Evolutionary conservation across 2,888 invertebrate genomes (phyloP), one percentile per base, ranked within the genome.

Genomic region (Galerucella nymphaeae): DNA sequence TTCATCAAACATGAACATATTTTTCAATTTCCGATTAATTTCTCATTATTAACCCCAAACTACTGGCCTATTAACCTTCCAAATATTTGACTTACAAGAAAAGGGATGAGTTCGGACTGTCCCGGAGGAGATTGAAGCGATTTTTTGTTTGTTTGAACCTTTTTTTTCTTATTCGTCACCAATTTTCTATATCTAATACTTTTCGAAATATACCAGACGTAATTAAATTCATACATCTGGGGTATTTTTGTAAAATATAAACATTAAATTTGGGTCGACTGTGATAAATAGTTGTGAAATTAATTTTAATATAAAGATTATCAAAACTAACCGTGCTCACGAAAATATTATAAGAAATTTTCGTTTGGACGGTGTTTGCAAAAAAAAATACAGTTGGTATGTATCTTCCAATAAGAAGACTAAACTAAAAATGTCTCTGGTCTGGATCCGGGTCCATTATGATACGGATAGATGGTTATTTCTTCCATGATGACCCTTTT

Each of bases 1-100:
- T 30, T 30, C 23, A 30, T 4, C 4, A 30, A 30, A 23, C 3
- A 3, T 30, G 3, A n/a, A n/a, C n/a, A n/a, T n/a, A n/a, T n/a
- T n/a, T n/a, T n/a, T n/a, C n/a, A n/a, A n/a, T n/a, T n/a, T n/a
- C n/a, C n/a, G n/a, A n/a, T n/a, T n/a, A 2, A 30, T 30, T 30
- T 30, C 30, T 8, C 30, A 30, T 30, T 30, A 30, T 30, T 30
- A 30, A 30, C 14, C n/a, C 0, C 0, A 8, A 9, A 59, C n/a
- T 3, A 30, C 59, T 53, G 30, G 65, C 30, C 65, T 16, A 50
- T 65, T 65, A 16, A 65, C 53, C 41, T 65, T 38, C 14, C 30
- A 38, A 50, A 23, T 6, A 53, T 30, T 6, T 38, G 53, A 50
- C 53, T 65, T 65, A 65, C 53, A 53, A 53, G 30, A 16, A 18